Evolutionary conservation across 2,113 vertebrate species (phyloP), one percentile per base, ranked within the genome.

Genomic region (Campylomormyrus tamandua): DNA sequence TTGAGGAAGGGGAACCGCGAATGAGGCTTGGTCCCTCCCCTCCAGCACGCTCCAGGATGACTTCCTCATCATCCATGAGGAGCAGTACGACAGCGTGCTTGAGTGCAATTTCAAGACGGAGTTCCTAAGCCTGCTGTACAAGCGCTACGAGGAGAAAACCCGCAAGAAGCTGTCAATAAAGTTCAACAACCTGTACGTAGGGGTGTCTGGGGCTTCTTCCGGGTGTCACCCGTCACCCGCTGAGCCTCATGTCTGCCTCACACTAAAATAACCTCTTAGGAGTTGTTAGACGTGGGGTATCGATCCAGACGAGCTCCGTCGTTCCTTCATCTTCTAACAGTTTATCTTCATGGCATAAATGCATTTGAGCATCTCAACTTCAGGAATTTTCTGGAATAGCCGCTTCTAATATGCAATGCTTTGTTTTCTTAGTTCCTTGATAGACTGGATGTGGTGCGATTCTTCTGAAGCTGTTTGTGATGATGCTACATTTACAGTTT

Each of bases 51-150:
- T 97, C 52, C 96, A 97, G 91, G 97, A 97, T 1, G 96, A 97
- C 90, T 91, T 97, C 92, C 94, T 97, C 86, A 95, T 97, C 74
- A 0, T 97, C 5, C 97, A 97, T 0, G 95, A 97, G 91, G 93
- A 95, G 5, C 95, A 95, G n/a, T 97, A 97, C 0, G 97, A 97
- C 96, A 97, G 96, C 4, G 94, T 95, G n/a, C 93, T 97, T 56
- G 95, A 97, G 93, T 95, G 94, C 0, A 10, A 95, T 88, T 97
- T 97, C 90, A 97, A 97, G 87, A 97, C 96, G 0, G 97, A 97
- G 91, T 96, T 97, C 83, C 94, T 97, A 52, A 97, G 96, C 92
- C 93, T 97, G 77, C 93, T 97, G 31, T 94, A 93, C 90, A 97
- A 97, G 88, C 96, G 96, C 2, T 96, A 95, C 5, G 94, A 96